These are phyloP conservation scores for Okamejei kenojei DNA, from an alignment of 2,797 vertebrate genomes.

Conservation along the genomic window DNA sequence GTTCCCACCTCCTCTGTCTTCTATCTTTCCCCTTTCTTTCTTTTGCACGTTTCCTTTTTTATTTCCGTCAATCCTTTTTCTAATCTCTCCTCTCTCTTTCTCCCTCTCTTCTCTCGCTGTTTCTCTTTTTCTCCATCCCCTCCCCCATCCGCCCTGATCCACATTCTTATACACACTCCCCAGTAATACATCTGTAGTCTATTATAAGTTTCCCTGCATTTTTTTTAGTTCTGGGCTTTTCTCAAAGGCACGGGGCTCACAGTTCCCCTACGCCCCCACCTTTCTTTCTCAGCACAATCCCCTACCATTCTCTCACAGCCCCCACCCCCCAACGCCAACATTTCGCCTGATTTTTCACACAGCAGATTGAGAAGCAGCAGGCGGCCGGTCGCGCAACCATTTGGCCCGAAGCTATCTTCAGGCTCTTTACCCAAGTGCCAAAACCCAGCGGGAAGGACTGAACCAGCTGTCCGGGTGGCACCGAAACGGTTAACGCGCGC, in stretches of 20 bases:
- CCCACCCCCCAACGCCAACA: neutral
- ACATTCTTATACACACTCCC: neutral
- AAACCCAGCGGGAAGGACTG: neutral
- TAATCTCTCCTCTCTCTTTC: neutral
- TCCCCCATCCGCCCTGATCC: neutral
- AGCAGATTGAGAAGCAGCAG: slow-evolving; percentile 3
- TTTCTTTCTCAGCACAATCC: neutral
- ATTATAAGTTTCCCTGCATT: neutral
- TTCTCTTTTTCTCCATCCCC: neutral
- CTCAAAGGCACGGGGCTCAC: neutral
- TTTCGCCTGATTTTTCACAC: neutral
- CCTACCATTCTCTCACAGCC: neutral
- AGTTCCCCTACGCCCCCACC: neutral
- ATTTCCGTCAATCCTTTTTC: neutral
- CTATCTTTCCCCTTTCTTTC: neutral
- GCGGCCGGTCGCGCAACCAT: neutral
- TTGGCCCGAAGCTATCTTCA: slow-evolving; percentile 7
- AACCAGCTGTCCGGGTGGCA: neutral
- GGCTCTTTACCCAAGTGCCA: neutral
- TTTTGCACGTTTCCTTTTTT: neutral
- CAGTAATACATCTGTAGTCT: neutral
- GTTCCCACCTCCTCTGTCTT: neutral
- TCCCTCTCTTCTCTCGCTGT: neutral
- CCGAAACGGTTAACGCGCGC: neutral
- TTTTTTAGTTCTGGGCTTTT: neutral